phyloP scores from a whole-genome alignment of 2,888 invertebrate genomes.

The Acanthosoma haemorrhoidale region DNA sequence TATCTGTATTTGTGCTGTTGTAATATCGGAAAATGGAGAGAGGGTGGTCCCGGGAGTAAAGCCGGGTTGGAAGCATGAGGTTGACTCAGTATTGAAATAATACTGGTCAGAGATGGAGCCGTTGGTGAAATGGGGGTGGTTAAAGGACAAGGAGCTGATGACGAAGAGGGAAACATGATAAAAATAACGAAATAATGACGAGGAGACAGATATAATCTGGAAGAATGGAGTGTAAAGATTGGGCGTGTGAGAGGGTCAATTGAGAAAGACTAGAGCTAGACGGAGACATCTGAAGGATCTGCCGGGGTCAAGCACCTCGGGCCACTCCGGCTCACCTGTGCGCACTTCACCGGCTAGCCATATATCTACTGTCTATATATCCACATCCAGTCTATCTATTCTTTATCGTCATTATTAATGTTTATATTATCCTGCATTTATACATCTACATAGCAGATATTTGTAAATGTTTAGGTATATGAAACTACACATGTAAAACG shows the following conservation, averaged over 20 bases:
- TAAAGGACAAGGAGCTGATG: too few species aligned
- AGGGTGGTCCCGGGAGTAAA: too few species aligned
- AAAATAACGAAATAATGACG: background rate
- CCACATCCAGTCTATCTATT: background rate
- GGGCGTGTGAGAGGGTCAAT: slow-evolving; percentile 2
- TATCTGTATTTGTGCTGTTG: too few species aligned
- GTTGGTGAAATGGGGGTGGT: too few species aligned
- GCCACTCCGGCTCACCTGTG: background rate
- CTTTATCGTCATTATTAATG: background rate
- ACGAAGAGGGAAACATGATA: background rate
- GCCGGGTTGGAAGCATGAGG: too few species aligned
- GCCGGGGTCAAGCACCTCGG: slow-evolving; percentile 1
- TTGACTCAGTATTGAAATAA: background rate
- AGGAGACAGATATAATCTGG: background rate
- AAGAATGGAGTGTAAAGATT: background rate
- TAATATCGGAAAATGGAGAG: too few species aligned
- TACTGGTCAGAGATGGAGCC: background rate
- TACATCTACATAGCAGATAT: too few species aligned
- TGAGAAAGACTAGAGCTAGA: slow-evolving; percentile 2
- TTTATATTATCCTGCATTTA: background rate
- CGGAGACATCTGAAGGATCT: slow-evolving; percentile 21
- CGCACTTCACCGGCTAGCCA: background rate
- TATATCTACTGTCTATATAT: background rate
- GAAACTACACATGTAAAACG: too few species aligned
- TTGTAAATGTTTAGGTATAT: too few species aligned